A percentile compares a stretch with the other conserved stretches of the same genome.
Evolutionary conservation across 2,888 invertebrate genomes (phyloP).

Genomic region (Lycia hirtaria): DNA sequence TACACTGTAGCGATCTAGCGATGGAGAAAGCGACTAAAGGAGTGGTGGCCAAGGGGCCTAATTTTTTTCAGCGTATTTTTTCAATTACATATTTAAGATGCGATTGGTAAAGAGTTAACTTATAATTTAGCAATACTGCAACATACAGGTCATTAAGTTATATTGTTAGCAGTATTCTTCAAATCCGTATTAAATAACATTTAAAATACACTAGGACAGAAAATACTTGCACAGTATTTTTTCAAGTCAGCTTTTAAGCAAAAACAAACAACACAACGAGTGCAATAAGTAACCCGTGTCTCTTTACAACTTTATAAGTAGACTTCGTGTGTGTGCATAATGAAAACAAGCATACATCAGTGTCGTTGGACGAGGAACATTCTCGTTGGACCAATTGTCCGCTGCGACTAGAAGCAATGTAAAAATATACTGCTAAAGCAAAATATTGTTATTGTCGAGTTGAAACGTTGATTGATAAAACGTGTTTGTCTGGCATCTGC

Average conservation of each 20-base stretch:
- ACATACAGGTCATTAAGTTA: neutral
- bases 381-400: slow-evolving; percentile 56
- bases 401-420: slow-evolving; percentile 57
- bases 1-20: slow-evolving; percentile 35
- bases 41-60: no score
- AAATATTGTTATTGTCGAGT: slow-evolving; percentile 68
- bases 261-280: slow-evolving; percentile 61
- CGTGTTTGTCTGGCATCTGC: slow-evolving; percentile 64
- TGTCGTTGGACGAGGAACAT: slow-evolving; percentile 58
- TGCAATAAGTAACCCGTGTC: slow-evolving; percentile 41
- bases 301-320: slow-evolving; percentile 70
- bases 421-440: slow-evolving; percentile 68
- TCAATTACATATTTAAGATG: neutral
- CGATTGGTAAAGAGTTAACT: no score
- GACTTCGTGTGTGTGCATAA: slow-evolving; percentile 68
- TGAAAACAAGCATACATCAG: slow-evolving; percentile 60
- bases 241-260: slow-evolving; percentile 56
- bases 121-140: neutral
- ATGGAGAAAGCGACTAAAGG: neutral
- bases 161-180: slow-evolving; percentile 33
- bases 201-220: slow-evolving; percentile 43
- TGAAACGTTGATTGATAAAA: slow-evolving; percentile 72
- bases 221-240: slow-evolving; percentile 53
- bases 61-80: neutral
- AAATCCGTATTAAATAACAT: slow-evolving; percentile 37